phyloP scores from a whole-genome alignment of 2,888 invertebrate genomes.

The Abscondita cerata region DNA sequence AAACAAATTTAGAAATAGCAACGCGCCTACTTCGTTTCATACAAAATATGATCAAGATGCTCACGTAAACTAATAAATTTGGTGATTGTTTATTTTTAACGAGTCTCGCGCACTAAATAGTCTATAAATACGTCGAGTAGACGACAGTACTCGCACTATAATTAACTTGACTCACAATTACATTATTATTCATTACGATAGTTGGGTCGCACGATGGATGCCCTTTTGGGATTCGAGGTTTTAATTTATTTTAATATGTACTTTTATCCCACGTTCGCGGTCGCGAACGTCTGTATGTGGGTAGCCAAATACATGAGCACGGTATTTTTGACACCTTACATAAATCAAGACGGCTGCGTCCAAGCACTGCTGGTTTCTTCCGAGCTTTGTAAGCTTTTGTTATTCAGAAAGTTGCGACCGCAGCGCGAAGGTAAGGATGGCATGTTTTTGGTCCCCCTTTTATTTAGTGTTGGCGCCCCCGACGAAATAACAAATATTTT shows the following conservation, averaged over 20 bases:
- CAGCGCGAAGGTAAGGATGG: constrained; percentile 20
- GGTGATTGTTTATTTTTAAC: too few relatives aligned
- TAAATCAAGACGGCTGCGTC: constrained; percentile 21
- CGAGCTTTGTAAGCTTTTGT: constrained; percentile 21
- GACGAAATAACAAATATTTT: too few relatives aligned
- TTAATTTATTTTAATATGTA: constrained; percentile 28
- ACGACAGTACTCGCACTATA: constrained; percentile 10
- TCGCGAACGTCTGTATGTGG: constrained; percentile 23
- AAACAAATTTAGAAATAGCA: too few relatives aligned
- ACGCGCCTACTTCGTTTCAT: too few relatives aligned
- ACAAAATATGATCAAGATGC: too few relatives aligned
- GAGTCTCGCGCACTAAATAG: too few relatives aligned
- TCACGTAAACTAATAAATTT: too few relatives aligned
- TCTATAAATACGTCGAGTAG: constrained; percentile 1
- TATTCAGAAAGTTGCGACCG: constrained; percentile 22
- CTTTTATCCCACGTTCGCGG: constrained; percentile 25
- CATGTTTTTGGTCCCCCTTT: too few relatives aligned
- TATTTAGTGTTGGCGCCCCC: too few relatives aligned
- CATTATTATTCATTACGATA: background rate
- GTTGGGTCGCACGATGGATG: constrained; percentile 20
- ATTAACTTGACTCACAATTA: constrained; percentile 13
- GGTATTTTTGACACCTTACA: constrained; percentile 23
- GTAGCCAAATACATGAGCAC: constrained; percentile 20
- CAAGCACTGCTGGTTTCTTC: constrained; percentile 11
- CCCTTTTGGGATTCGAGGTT: constrained; percentile 24